Percentiles rank a stretch among this genome's conserved stretches.
These are phyloP conservation scores for Uropetala carovei DNA, from an alignment of 2,888 invertebrate species.

Conservation along the genomic window DNA sequence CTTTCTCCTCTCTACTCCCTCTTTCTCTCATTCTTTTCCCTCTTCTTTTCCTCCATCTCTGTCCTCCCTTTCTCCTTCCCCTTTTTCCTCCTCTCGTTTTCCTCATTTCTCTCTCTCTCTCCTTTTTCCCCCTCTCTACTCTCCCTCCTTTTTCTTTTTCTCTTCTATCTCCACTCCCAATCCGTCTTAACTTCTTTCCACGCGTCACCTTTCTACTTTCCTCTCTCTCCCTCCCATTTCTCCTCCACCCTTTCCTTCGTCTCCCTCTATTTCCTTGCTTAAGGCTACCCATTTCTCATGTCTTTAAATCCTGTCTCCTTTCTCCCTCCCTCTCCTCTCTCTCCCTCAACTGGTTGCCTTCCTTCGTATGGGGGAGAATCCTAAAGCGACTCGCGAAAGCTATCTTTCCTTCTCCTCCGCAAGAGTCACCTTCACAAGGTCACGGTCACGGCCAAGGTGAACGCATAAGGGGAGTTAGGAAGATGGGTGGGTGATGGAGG, in stretches of 20 bases:
- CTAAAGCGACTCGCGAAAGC: not conserved
- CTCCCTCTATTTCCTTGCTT: not conserved
- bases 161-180: not conserved
- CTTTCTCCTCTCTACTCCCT: not conserved
- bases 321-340: not conserved
- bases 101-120: not conserved
- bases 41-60: not conserved
- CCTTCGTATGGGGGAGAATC: not conserved
- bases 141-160: not conserved
- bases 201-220: not conserved
- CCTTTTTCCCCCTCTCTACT: not conserved
- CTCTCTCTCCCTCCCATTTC: too few relatives aligned
- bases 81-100: not conserved
- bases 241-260: too few relatives aligned
- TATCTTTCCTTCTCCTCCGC: not conserved
- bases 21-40: not conserved
- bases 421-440: conserved; percentile 27
- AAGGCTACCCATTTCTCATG: conserved; percentile 3
- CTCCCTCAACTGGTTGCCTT: not conserved
- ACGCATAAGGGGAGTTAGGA: not conserved
- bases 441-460: conserved; percentile 21
- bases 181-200: not conserved
- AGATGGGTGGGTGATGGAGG: not conserved
- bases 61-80: not conserved
- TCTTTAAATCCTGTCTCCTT: not conserved